These are phyloP conservation scores for Gallinago paraguaiae DNA, from an alignment of 2,113 vertebrate genomes.

Conservation along the genomic window DNA sequence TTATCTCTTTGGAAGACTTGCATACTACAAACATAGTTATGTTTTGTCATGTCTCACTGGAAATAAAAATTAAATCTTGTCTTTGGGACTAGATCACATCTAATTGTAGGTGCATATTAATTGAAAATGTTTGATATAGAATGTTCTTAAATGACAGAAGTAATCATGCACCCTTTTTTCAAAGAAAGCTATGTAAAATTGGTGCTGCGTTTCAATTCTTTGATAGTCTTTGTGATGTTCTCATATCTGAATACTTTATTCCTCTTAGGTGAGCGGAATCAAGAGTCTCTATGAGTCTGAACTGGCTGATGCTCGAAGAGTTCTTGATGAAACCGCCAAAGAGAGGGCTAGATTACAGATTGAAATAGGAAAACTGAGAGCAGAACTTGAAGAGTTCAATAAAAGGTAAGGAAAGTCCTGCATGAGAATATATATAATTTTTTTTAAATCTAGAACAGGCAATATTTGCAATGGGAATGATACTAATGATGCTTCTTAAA, in stretches of 20 bases:
- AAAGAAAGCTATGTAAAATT: not conserved
- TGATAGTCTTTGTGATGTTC: not conserved
- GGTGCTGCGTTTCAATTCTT: not conserved
- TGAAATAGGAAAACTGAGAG: conserved; percentile 86
- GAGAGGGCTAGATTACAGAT: conserved; percentile 93
- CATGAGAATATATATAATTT: no score
- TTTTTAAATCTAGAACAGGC: not conserved
- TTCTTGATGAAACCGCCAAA: conserved; percentile 91
- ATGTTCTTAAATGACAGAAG: not conserved
- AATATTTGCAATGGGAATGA: not conserved
- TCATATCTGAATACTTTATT: not conserved
- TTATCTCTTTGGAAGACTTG: not conserved
- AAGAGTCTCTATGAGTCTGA: conserved; percentile 92
- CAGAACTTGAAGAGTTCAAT: conserved; percentile 88
- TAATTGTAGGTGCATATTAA: not conserved
- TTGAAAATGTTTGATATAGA: not conserved
- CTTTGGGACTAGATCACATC: not conserved
- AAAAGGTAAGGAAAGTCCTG: conserved; percentile 78
- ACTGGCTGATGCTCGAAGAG: conserved; percentile 89
- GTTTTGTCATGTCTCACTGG: not conserved
- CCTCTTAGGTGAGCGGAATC: conserved; percentile 85
- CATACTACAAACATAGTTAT: not conserved
- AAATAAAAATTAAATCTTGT: not conserved
- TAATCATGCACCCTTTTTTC: accelerated
- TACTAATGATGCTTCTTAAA: not conserved